These are phyloP conservation scores for Aythya baeri DNA, from an alignment of 2,113 vertebrate genomes.

Conservation along the genomic window DNA sequence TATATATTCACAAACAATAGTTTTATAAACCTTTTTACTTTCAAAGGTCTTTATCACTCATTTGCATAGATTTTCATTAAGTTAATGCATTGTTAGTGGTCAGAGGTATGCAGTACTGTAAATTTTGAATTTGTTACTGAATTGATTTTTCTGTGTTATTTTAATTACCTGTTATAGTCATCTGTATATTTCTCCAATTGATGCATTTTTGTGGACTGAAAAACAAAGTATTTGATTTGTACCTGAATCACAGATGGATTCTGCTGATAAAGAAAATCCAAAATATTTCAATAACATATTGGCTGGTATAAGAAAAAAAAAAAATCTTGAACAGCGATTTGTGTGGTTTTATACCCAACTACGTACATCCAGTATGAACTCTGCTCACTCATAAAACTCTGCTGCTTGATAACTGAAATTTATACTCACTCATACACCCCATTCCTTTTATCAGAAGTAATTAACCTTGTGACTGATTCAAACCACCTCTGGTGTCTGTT, in stretches of 20 bases:
- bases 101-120: neutral
- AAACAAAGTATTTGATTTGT: neutral
- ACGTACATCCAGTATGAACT: neutral
- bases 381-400: neutral
- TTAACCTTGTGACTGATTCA: neutral
- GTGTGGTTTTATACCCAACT: neutral
- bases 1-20: neutral
- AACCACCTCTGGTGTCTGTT: neutral
- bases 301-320: neutral
- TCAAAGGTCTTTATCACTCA: neutral
- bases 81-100: neutral
- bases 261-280: neutral
- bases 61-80: neutral
- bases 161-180: neutral
- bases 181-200: neutral
- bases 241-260: neutral
- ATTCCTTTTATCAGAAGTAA: constrained; percentile 8
- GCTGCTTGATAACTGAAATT: neutral
- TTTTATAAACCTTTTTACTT: neutral
- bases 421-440: neutral
- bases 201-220: neutral
- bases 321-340: neutral
- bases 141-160: neutral
- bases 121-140: neutral
- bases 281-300: neutral